Conservation (phyloP, 2,113 vertebrate species). For the Piaya cayana region DNA sequence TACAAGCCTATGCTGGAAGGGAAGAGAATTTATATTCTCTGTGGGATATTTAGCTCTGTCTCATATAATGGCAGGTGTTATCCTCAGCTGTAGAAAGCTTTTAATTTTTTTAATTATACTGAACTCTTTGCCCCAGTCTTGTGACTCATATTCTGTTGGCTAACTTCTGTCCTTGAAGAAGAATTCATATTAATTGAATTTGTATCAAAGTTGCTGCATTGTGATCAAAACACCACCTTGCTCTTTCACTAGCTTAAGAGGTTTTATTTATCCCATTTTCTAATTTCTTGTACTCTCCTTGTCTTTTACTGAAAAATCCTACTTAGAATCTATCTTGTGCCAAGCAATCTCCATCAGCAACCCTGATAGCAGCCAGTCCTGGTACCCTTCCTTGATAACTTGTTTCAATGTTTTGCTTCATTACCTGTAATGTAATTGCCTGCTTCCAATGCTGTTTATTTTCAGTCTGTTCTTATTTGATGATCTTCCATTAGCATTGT, state of each 20-base stretch:
- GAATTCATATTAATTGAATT: background rate
- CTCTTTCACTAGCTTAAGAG: background rate
- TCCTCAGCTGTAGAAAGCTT: background rate
- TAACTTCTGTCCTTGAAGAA: slow-evolving; percentile 8
- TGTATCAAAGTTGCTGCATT: background rate
- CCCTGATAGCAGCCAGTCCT: background rate
- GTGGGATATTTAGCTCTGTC: background rate
- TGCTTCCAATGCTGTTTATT: background rate
- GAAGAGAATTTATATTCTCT: background rate
- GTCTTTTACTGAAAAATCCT: background rate
- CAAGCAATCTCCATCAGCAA: background rate
- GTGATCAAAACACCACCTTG: background rate
- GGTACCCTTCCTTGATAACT: background rate
- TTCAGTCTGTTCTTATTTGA: background rate
- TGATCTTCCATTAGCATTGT: background rate
- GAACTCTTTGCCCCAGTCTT: background rate
- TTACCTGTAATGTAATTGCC: slow-evolving; percentile 29
- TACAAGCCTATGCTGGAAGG: background rate
- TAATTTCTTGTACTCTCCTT: background rate
- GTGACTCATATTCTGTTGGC: background rate
- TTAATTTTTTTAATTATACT: background rate
- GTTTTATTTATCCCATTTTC: background rate
- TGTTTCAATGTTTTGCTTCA: slow-evolving; percentile 31
- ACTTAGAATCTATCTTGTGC: background rate
- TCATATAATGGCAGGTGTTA: background rate